These are phyloP conservation scores for Xylophagus ater DNA, from an alignment of 2,888 invertebrate species.

Conservation along the genomic window DNA sequence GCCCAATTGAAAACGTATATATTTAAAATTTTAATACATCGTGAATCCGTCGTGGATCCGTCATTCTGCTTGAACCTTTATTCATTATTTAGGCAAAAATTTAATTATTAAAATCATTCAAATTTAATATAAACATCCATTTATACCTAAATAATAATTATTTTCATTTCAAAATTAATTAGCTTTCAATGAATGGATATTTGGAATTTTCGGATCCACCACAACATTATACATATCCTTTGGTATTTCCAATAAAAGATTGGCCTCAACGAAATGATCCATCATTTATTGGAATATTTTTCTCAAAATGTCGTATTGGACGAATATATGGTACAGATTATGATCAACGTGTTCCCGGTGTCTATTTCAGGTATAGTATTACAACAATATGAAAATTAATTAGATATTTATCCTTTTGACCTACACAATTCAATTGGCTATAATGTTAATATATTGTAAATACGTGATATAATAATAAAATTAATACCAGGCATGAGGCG, in stretches of 20 bases:
- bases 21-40: too few species aligned
- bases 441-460: too few species aligned
- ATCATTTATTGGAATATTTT: constrained; percentile 87
- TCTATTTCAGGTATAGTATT: constrained; percentile 57
- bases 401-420: too few species aligned
- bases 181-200: constrained; percentile 73
- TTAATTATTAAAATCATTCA: background rate
- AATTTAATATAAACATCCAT: background rate
- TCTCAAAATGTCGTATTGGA: constrained; percentile 78
- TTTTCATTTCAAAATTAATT: too few species aligned
- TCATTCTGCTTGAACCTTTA: too few species aligned
- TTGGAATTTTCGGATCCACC: constrained; percentile 87
- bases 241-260: constrained; percentile 75
- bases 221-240: constrained; percentile 68
- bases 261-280: constrained; percentile 84
- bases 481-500: too few species aligned
- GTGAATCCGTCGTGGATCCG: too few species aligned
- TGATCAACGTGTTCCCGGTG: constrained; percentile 66
- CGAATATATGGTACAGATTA: constrained; percentile 57
- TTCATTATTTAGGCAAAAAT: constrained; percentile 7
- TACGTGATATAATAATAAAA: too few species aligned
- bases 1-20: too few species aligned
- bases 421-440: too few species aligned
- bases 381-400: background rate
- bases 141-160: background rate